A percentile compares a stretch with the other conserved stretches of the same genome.
These are phyloP conservation scores for Patiria miniata DNA, from an alignment of 35 echinoderm and acorn worm genomes.

Conservation along the genomic window DNA sequence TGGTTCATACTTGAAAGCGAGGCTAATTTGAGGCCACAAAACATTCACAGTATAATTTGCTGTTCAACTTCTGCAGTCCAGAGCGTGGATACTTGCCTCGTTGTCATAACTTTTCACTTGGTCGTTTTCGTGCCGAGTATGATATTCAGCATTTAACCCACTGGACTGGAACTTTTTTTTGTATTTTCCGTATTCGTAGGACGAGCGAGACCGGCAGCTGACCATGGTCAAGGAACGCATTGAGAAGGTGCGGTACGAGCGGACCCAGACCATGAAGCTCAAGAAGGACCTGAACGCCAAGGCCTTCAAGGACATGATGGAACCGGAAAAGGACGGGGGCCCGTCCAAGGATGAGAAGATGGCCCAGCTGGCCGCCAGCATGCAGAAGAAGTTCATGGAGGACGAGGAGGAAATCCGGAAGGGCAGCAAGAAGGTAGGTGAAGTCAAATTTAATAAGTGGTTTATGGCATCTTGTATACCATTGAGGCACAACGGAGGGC, in stretches of 20 bases:
- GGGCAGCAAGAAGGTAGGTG: conserved; percentile 68
- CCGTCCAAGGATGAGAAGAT: conserved; percentile 69
- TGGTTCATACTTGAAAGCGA: too few relatives aligned
- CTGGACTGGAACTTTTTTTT: too few relatives aligned
- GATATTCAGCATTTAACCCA: too few relatives aligned
- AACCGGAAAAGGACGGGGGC: conserved; percentile 20
- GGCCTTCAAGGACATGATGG: conserved; percentile 62
- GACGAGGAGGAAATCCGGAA: conserved; percentile 54
- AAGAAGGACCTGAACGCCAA: conserved; percentile 42
- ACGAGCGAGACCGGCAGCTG: conserved; percentile 90
- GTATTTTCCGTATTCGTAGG: conserved; percentile 42
- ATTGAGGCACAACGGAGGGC: background rate
- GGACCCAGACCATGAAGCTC: conserved; percentile 84
- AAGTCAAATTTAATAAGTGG: background rate
- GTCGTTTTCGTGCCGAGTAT: too few relatives aligned
- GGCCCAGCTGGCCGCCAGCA: conserved; percentile 59
- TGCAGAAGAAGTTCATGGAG: conserved; percentile 72
- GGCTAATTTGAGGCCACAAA: too few relatives aligned
- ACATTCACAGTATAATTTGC: too few relatives aligned
- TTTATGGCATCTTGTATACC: background rate
- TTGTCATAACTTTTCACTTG: too few relatives aligned
- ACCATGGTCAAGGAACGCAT: conserved; percentile 74
- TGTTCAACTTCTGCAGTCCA: too few relatives aligned
- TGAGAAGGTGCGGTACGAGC: conserved; percentile 72
- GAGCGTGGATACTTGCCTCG: too few relatives aligned